Percentiles rank a stretch among this genome's conserved stretches.
Evolutionary conservation across 2,888 invertebrate genomes (phyloP).

Genomic region (Platynereis dumerilii): DNA sequence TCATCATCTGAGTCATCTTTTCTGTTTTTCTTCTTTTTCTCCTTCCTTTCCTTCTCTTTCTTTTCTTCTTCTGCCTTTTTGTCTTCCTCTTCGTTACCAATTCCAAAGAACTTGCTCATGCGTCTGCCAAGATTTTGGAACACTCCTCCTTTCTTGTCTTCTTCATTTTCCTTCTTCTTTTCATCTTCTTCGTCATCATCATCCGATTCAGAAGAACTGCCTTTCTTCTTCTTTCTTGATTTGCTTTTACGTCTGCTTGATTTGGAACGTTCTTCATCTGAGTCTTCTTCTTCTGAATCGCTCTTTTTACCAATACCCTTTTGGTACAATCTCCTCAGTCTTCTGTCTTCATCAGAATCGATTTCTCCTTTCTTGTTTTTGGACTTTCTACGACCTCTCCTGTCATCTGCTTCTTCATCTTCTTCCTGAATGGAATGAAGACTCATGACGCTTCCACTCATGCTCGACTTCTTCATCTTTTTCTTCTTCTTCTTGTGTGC

Average conservation of each 20-base stretch:
- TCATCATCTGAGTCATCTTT: slow-evolving; percentile 15
- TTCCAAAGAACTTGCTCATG: no score
- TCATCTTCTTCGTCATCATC: slow-evolving; percentile 10
- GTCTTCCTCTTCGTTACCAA: no score
- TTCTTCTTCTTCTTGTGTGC: background rate
- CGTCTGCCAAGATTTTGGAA: no score
- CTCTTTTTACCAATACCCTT: no score
- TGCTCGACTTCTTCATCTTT: slow-evolving; percentile 1
- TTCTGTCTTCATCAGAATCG: background rate
- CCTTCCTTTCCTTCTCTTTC: background rate
- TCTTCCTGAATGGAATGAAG: background rate
- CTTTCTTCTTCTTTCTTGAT: slow-evolving; percentile 29
- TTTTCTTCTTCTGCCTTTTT: background rate
- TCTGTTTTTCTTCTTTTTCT: background rate
- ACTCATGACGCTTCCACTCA: background rate
- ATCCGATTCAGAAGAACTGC: slow-evolving; percentile 30
- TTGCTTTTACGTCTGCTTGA: slow-evolving; percentile 5
- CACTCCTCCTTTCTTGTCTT: background rate
- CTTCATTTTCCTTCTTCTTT: background rate
- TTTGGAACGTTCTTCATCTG: slow-evolving; percentile 17
- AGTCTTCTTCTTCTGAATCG: slow-evolving; percentile 38
- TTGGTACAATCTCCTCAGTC: no score
- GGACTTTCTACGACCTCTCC: background rate
- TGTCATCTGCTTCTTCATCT: background rate
- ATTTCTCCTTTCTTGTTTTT: background rate